phyloP scores from a whole-genome alignment of 2,888 invertebrate species.

The Euplagia quadripunctaria region DNA sequence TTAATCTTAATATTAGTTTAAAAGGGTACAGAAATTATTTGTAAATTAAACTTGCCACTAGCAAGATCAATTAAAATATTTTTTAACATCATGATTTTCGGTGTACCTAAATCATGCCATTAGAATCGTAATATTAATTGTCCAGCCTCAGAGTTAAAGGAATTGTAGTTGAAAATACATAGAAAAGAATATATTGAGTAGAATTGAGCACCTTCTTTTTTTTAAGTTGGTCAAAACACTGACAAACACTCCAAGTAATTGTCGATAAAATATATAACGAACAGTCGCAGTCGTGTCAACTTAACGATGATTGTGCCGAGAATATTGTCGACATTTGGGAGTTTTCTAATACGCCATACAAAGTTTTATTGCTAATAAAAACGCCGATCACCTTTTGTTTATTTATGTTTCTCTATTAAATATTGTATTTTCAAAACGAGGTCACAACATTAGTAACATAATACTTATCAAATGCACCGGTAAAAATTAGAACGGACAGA shows the following conservation, averaged over 20 bases:
- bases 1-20: background rate
- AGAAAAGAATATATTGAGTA: background rate
- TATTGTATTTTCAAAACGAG: slow-evolving; percentile 55
- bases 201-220: background rate
- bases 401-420: slow-evolving; percentile 60
- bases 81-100: background rate
- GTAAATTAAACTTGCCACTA: background rate
- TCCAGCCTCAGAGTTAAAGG: background rate
- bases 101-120: background rate
- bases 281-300: slow-evolving; percentile 50
- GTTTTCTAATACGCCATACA: slow-evolving; percentile 58
- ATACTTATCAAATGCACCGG: slow-evolving; percentile 57
- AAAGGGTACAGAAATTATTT: background rate
- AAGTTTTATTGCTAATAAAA: slow-evolving; percentile 73
- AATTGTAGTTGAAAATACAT: no score
- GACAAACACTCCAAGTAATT: slow-evolving; percentile 32
- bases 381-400: slow-evolving; percentile 56
- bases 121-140: background rate
- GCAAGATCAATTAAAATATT: background rate
- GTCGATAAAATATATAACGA: slow-evolving; percentile 52
- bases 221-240: slow-evolving; percentile 14
- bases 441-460: slow-evolving; percentile 66
- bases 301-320: slow-evolving; percentile 75
- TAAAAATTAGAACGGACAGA: slow-evolving; percentile 65
- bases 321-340: slow-evolving; percentile 58